Evolutionary conservation across 2,113 vertebrate genomes (phyloP).

Genomic region (Aegithalos caudatus): DNA sequence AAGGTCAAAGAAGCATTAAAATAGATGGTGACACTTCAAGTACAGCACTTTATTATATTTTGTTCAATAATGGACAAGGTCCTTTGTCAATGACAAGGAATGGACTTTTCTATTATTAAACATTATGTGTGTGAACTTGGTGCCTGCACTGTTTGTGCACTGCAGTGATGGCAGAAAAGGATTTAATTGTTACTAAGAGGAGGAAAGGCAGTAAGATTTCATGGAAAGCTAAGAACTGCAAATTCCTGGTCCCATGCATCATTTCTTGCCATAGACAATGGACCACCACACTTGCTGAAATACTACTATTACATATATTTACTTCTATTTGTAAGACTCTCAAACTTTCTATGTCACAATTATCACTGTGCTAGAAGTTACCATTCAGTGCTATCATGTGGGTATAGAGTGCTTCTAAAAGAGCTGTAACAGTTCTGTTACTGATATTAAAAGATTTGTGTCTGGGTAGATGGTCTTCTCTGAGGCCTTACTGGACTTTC

Average conservation of each 20-base stretch:
- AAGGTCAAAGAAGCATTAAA: neutral
- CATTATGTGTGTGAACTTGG: neutral
- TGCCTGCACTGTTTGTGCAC: neutral
- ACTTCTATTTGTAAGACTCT: neutral
- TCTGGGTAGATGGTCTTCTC: neutral
- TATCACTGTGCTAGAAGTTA: neutral
- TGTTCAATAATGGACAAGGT: neutral
- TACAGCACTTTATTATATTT: neutral
- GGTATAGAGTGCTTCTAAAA: neutral
- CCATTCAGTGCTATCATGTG: neutral
- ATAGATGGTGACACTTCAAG: neutral
- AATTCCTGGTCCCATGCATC: neutral
- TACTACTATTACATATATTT: neutral
- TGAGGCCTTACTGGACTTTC: neutral
- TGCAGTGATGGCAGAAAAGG: neutral
- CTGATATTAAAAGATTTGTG: neutral
- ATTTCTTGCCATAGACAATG: neutral
- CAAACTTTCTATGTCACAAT: neutral
- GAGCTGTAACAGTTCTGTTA: neutral
- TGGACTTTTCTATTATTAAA: neutral
- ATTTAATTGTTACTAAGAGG: neutral
- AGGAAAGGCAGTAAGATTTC: neutral
- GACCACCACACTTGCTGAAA: neutral
- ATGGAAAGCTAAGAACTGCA: neutral
- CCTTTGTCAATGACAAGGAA: neutral